Conservation (phyloP, 2,113 vertebrate species). For the Gallinago undulata region DNA sequence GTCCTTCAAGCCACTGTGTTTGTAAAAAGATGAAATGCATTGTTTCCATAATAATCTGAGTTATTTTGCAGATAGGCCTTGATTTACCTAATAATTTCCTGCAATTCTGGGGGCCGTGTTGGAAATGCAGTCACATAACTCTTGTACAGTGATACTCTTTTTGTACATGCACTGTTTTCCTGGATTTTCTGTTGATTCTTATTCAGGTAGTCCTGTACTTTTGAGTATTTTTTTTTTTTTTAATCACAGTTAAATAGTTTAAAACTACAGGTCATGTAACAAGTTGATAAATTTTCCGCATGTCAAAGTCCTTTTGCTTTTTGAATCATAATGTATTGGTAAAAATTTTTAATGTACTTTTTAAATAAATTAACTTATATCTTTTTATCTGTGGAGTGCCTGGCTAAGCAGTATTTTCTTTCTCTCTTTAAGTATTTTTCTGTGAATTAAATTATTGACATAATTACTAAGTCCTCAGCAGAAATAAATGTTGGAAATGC, state of each 20-base stretch:
- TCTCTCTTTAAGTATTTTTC: not conserved
- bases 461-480: not conserved
- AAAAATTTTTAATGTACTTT: not conserved
- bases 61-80: not conserved
- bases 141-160: not conserved
- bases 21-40: not conserved
- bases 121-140: not conserved
- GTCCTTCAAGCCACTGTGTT: not conserved
- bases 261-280: not conserved
- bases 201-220: not conserved
- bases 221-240: too few relatives aligned
- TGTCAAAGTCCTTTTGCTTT: not conserved
- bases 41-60: not conserved
- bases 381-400: not conserved
- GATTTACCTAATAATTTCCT: not conserved
- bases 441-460: not conserved
- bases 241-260: not conserved
- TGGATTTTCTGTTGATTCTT: not conserved
- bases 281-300: not conserved
- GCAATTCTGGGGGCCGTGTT: not conserved
- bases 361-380: not conserved
- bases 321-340: not conserved
- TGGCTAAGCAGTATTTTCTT: not conserved
- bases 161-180: not conserved
- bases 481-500: not conserved